A percentile compares a stretch with the other conserved stretches of the same genome.
Conservation (phyloP, 1,140 invertebrate species). For the Apis mellifera region Amel_HAv3.1 CM009935.2:1379001-1379500, state of each 20-base stretch:
- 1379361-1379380: too few species aligned
- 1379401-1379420: too few species aligned
- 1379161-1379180: slow-evolving; percentile 23
- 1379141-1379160: slow-evolving; percentile 50
- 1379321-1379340: too few species aligned
- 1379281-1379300: too few species aligned
- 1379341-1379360: too few species aligned
- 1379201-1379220: neutral
- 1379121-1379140: slow-evolving; percentile 22
- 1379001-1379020: slow-evolving; percentile 16
- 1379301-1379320: too few species aligned
- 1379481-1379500: too few species aligned
- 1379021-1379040: slow-evolving; percentile 43
- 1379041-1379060: slow-evolving; percentile 50
- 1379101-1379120: slow-evolving; percentile 51
- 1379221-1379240: neutral
- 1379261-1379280: neutral
- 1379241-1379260: neutral
- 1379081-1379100: slow-evolving; percentile 56
- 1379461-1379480: too few species aligned
- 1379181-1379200: neutral
- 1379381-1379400: too few species aligned
- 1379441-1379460: too few species aligned
- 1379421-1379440: too few species aligned
- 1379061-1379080: slow-evolving; percentile 18